A percentile compares a stretch with the other conserved stretches of the same genome.
These are phyloP conservation scores for Conomelus anceps DNA, from an alignment of 2,888 invertebrate genomes.

Conservation along the genomic window DNA sequence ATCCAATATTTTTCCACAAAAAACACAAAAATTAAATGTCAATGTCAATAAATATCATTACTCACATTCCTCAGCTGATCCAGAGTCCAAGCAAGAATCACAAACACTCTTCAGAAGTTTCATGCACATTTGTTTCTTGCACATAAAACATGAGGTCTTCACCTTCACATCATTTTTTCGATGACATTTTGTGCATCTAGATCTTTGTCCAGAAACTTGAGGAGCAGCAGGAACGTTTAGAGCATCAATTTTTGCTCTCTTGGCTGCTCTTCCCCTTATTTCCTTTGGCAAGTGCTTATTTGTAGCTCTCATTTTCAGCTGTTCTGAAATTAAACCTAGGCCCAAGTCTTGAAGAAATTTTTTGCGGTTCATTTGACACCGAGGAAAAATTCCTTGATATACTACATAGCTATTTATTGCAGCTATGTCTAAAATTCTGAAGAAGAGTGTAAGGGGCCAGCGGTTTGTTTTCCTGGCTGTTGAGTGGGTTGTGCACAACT, in stretches of 20 bases:
- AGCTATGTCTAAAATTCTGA: constrained; percentile 9
- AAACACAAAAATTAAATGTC: background rate
- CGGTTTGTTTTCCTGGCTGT: background rate
- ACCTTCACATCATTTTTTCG: constrained; percentile 2
- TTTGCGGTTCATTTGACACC: constrained; percentile 3
- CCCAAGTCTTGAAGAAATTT: constrained; percentile 1
- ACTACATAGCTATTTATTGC: constrained; percentile 11
- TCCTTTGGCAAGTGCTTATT: background rate
- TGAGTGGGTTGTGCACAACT: background rate
- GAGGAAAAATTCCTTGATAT: background rate
- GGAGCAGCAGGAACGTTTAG: background rate
- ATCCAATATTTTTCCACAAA: background rate
- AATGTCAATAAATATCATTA: background rate
- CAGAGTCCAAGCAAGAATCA: background rate
- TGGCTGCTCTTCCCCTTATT: background rate
- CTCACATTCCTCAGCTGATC: background rate
- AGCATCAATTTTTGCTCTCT: background rate
- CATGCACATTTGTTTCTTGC: background rate
- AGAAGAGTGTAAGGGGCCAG: constrained; percentile 5
- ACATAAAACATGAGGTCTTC: background rate
- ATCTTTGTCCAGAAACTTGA: background rate
- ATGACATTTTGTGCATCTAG: constrained; percentile 6
- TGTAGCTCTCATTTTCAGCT: background rate
- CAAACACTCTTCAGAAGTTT: background rate
- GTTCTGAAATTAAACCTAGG: background rate